Percentiles rank a stretch among this genome's conserved stretches.
These are phyloP conservation scores for Acleris holmiana DNA, from an alignment of 2,888 invertebrate genomes.

Conservation along the genomic window DNA sequence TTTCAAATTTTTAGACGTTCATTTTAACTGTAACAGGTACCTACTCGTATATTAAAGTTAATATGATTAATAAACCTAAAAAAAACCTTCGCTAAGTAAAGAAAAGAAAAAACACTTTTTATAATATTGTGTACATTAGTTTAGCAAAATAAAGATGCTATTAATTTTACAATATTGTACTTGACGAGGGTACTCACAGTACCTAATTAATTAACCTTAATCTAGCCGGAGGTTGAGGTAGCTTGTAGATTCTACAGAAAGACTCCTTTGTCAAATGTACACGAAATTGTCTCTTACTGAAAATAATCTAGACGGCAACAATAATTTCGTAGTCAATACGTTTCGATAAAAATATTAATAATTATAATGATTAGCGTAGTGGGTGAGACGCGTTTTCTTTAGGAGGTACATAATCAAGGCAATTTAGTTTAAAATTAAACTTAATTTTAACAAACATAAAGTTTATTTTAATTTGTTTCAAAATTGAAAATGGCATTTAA, in stretches of 20 bases:
- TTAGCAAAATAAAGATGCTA: slow-evolving; percentile 4
- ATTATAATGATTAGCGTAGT: too few species aligned
- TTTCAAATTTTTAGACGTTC: not conserved
- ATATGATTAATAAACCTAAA: too few species aligned
- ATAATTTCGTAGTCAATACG: not conserved
- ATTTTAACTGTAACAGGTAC: not conserved
- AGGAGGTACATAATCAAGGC: too few species aligned
- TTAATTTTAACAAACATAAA: too few species aligned
- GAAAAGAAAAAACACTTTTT: not conserved
- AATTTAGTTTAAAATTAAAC: too few species aligned
- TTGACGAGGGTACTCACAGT: slow-evolving; percentile 13
- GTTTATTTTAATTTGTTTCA: too few species aligned
- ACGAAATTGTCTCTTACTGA: slow-evolving; percentile 12
- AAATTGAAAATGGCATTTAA: too few species aligned
- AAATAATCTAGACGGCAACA: slow-evolving; percentile 1
- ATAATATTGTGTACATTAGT: not conserved
- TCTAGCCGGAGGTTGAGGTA: slow-evolving; percentile 21
- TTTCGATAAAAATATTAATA: not conserved
- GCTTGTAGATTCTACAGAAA: slow-evolving; percentile 16
- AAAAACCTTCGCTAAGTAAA: too few species aligned
- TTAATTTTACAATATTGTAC: slow-evolving; percentile 8
- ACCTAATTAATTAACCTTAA: slow-evolving; percentile 26
- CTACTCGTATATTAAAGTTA: too few species aligned
- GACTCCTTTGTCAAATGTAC: slow-evolving; percentile 13
- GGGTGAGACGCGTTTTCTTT: too few species aligned